Conservation (phyloP, 2,888 invertebrate genomes). For the Amphiduros pacificus region DNA sequence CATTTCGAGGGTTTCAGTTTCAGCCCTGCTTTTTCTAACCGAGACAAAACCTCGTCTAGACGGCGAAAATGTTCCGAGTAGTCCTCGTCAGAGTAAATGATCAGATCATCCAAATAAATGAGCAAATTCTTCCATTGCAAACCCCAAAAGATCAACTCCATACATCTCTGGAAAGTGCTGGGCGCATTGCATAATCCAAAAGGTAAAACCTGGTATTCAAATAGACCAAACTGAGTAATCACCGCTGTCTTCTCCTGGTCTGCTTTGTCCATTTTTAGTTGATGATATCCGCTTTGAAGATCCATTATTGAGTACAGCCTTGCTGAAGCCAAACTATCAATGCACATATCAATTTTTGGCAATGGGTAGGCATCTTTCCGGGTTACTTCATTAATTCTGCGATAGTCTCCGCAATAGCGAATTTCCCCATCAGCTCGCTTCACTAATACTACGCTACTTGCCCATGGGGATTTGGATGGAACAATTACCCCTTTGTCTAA, state of each 20-base stretch:
- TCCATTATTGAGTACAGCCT: conserved; percentile 31
- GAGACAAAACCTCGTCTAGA: too few relatives aligned
- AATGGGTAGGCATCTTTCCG: conserved; percentile 27
- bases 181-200: conserved; percentile 34
- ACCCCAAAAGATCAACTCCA: conserved; percentile 28
- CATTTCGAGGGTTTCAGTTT: conserved; percentile 35
- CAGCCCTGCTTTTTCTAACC: too few relatives aligned
- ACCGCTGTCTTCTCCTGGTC: conserved; percentile 34
- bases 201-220: conserved; percentile 27
- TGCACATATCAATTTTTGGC: conserved; percentile 19
- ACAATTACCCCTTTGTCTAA: background rate
- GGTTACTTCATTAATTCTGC: conserved; percentile 25
- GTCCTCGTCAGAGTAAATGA: conserved; percentile 25
- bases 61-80: conserved; percentile 21
- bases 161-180: conserved; percentile 30
- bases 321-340: conserved; percentile 29
- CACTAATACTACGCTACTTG: conserved; percentile 16
- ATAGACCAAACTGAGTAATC: conserved; percentile 23
- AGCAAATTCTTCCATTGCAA: conserved; percentile 24
- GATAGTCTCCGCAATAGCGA: conserved; percentile 29
- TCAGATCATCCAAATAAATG: conserved; percentile 33
- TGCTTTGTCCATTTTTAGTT: conserved; percentile 27
- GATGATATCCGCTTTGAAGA: conserved; percentile 34
- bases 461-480: background rate
- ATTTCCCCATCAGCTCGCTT: conserved; percentile 22